Base-by-base conservation (phyloP, 2,888 invertebrate genomes). In the Tridacna gigas region DNA sequence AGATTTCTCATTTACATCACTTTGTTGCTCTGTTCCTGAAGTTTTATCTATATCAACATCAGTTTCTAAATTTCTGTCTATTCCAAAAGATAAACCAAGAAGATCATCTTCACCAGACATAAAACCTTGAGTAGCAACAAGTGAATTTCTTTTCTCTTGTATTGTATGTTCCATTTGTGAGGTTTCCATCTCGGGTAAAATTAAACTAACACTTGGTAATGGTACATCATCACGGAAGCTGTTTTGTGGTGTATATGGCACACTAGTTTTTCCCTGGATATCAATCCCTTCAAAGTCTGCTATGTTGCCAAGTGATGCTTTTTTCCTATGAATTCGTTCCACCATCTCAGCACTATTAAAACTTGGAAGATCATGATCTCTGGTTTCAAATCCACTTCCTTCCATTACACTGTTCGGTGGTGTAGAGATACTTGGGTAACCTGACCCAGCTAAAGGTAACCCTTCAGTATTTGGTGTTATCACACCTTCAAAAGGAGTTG, bases 321-420 rank as follows among this genome's bases (percentile, higher is more conserved):
- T 93, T 84, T 95, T 95, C 51, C 91, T 92, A 73, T 94, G 93
- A n/a, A 95, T 95, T 80, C 94, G 94, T 80, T 94, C 92, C 74
- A 95, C 94, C 95, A 95, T 95, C 85, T 95, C 95, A 2, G 95
- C 93, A 74, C 92, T 95, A 89, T 95, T 95, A 89, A 95, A 95
- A 80, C 95, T 95, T 12, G 95, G 95, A 15, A 95, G 91, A 56
- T 73, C 77, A 56, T 79, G 81, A 73, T 90, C 88, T 15, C 76
- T 80, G n/a, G 48, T 47, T 15, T 78, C 69, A 56, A 76, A 63
- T 3, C 66, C 80, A 15, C 82, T 79, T n/a, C 77, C 74, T n/a
- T 89, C 89, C 80, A 89, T 93, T 74, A 91, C 92, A 75, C 94
- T 94, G 86, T 95, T 95, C 79, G 94, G 95, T 7, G 95, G 95